Base-by-base conservation (phyloP, 1,140 invertebrate genomes). In the Papilio xuthus region DNA sequence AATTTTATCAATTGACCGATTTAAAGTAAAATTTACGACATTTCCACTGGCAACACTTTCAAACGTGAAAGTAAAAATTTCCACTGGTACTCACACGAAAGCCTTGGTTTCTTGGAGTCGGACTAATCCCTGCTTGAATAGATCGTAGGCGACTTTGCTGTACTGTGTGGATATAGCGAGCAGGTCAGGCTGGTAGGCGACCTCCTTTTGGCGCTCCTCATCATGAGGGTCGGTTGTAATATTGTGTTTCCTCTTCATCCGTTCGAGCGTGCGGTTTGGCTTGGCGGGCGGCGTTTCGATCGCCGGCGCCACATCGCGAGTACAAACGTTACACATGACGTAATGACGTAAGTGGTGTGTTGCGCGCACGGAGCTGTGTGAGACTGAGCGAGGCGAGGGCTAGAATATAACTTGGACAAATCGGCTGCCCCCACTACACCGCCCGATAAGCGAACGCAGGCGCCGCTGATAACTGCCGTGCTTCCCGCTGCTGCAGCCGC, bases 241-340 rank as follows among this genome's bases (percentile, higher is more conserved):
- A 60, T 92, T 91, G 78, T 94, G 92, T 76, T 94, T 93, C 75
- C 75, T 85, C 89, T 94, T 94, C 81, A 93, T 84, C 1, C 88
- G 78, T 67, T 92, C 90, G 18, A 93, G 47, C 3, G 83, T 82
- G n/a, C 83, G 82, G 82, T 83, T 88, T 0, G 80, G 82, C 26
- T 87, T 86, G 9, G 78, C 83, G n/a, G 84, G 78, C 32, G 85
- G 82, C 41, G 79, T 73, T n/a, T 78, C 74, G 12, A 79, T 81
- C 72, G 85, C 84, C 63, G 84, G 70, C 23, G 79, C 85, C 9
- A 86, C 84, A 41, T 91, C 90, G 70, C 89, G 86, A 37, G 88
- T 88, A 84, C 92, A 93, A 82, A 93, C 90, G 79, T 93, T 93
- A 86, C 92, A 93, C 92, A 93, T 93, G 77, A 79, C 85, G 60